Percentiles rank a stretch among this genome's conserved stretches.
phyloP scores from a whole-genome alignment of 2,113 vertebrate genomes.

The Orthonyx spaldingii region DNA sequence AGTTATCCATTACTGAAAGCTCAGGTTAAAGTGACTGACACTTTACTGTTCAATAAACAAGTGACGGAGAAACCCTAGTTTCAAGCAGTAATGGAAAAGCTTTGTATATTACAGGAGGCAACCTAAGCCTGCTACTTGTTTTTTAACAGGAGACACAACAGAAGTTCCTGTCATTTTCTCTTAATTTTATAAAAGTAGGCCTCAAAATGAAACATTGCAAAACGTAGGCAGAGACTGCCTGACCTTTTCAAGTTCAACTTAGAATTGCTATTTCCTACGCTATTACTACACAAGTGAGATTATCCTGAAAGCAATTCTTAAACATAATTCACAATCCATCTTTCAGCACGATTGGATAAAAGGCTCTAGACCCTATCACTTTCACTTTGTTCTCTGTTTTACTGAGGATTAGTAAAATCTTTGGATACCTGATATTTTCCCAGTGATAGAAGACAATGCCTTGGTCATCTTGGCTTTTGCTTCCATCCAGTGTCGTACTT shows the following conservation, averaged over 20 bases:
- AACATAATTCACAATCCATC: not conserved
- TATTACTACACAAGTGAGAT: not conserved
- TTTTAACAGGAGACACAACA: not conserved
- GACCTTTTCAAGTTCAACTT: not conserved
- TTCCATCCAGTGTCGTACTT: slow-evolving; percentile 78
- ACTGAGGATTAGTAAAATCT: not conserved
- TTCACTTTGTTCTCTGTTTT: not conserved
- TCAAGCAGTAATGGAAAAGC: not conserved
- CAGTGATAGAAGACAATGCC: slow-evolving; percentile 77
- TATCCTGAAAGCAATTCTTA: not conserved
- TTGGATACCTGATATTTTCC: slow-evolving; percentile 78
- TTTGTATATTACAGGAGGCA: not conserved
- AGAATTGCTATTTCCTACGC: not conserved
- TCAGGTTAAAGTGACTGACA: not conserved
- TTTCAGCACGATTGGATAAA: not conserved
- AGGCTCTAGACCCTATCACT: not conserved
- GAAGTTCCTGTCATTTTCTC: not conserved
- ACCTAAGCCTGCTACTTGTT: not conserved
- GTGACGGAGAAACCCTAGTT: not conserved
- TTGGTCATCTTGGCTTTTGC: slow-evolving; percentile 79
- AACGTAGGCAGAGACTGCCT: not conserved
- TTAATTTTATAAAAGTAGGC: not conserved
- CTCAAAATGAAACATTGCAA: not conserved
- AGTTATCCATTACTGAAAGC: not conserved
- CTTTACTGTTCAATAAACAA: not conserved